Conservation (phyloP, 2,113 vertebrate species). For the Leptobrachium ailaonicum region DNA sequence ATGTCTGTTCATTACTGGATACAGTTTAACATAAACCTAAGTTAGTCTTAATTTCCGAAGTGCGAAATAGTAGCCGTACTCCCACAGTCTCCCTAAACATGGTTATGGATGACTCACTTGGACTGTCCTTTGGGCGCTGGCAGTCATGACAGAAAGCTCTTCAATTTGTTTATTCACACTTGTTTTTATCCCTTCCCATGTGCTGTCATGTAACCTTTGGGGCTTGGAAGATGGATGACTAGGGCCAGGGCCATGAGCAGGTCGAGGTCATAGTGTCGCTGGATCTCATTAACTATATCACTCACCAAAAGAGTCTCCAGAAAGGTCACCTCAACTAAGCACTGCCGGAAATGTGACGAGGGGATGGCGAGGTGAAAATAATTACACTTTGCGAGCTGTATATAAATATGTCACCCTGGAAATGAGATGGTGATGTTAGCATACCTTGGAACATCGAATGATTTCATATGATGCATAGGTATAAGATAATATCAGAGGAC, state of each 20-base stretch:
- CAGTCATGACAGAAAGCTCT: constrained; percentile 67
- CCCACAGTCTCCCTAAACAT: neutral
- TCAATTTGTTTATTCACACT: constrained; percentile 80
- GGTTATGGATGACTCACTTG: constrained; percentile 64
- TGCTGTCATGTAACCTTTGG: constrained; percentile 61
- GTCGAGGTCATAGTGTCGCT: constrained; percentile 74
- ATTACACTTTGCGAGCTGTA: constrained; percentile 34
- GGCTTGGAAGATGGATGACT: constrained; percentile 75
- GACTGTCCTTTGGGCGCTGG: constrained; percentile 54
- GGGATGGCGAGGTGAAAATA: constrained; percentile 51
- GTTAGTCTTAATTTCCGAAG: too few relatives aligned
- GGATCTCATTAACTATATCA: constrained; percentile 78
- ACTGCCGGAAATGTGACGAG: constrained; percentile 47
- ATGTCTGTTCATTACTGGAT: too few relatives aligned
- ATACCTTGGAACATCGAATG: neutral
- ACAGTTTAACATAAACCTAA: too few relatives aligned
- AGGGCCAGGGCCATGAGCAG: constrained; percentile 62
- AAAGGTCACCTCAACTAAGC: constrained; percentile 64
- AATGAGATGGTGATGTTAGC: constrained; percentile 25
- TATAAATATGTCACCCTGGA: constrained; percentile 30
- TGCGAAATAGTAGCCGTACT: neutral
- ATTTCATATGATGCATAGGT: too few relatives aligned
- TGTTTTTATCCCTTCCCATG: constrained; percentile 73
- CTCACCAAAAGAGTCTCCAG: constrained; percentile 65
- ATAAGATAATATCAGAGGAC: too few relatives aligned